Percentiles rank a stretch among this genome's conserved stretches.
phyloP scores from a whole-genome alignment of 1,140 invertebrate genomes.

The Tetramorium simillimum region DNA sequence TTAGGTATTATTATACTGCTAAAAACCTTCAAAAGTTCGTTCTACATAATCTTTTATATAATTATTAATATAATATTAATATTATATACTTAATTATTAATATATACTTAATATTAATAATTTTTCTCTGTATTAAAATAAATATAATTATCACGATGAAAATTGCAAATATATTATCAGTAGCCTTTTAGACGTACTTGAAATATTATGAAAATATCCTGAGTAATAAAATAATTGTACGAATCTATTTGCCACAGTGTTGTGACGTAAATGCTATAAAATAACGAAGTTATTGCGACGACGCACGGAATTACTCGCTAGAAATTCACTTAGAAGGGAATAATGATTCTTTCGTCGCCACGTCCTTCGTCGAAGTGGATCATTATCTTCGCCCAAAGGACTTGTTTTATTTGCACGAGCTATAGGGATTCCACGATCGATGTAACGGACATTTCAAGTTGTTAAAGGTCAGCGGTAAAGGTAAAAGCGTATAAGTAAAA shows the following conservation, averaged over 20 bases:
- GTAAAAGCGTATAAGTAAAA: conserved; percentile 40
- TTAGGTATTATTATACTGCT: background rate
- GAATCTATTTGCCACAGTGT: background rate
- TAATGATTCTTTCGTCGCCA: conserved; percentile 43
- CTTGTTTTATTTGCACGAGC: conserved; percentile 64
- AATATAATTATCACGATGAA: background rate
- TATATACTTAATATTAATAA: background rate
- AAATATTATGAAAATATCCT: background rate
- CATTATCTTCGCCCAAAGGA: conserved; percentile 55
- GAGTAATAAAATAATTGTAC: background rate
- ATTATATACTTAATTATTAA: no score
- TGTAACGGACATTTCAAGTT: conserved; percentile 49
- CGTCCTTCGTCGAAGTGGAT: conserved; percentile 43
- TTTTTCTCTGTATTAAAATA: background rate
- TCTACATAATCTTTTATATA: background rate
- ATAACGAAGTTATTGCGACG: conserved; percentile 28
- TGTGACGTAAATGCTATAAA: background rate
- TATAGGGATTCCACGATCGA: conserved; percentile 59
- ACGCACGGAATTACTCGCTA: conserved; percentile 16
- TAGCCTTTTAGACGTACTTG: background rate
- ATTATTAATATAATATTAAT: no score
- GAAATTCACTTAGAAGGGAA: conserved; percentile 15
- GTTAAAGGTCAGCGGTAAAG: conserved; percentile 67
- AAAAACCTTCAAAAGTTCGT: background rate
- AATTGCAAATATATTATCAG: background rate